A percentile compares a stretch with the other conserved stretches of the same genome.
Conservation (phyloP, 2,797 vertebrate species). For the Nasua narica region DNA sequence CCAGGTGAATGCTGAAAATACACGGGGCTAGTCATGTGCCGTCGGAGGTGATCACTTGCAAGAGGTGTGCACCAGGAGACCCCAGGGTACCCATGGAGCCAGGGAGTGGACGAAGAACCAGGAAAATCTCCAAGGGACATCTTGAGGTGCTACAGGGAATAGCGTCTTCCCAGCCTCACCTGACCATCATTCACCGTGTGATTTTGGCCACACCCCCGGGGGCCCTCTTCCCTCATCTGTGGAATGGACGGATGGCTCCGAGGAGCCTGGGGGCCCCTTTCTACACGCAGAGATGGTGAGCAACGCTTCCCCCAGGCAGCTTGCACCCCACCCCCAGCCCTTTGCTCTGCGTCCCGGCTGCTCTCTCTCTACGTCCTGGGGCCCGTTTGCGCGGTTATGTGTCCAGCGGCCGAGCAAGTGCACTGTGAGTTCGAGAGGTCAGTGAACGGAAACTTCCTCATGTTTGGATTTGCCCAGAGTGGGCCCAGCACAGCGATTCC, state of each 20-base stretch:
- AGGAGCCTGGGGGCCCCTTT: background rate
- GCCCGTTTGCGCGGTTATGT: background rate
- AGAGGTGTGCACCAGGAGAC: background rate
- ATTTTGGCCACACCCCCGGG: background rate
- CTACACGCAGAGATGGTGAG: background rate
- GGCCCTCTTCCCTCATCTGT: background rate
- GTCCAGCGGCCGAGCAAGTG: background rate
- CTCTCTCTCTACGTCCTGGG: background rate
- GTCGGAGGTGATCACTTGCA: background rate
- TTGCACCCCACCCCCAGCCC: no score
- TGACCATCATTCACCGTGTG: background rate
- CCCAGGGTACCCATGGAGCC: background rate
- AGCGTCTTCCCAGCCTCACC: no score
- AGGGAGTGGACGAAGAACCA: background rate
- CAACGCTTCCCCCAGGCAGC: background rate
- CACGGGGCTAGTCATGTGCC: rapidly evolving
- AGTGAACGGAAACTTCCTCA: background rate
- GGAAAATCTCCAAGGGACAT: background rate
- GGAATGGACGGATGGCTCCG: background rate
- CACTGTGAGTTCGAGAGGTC: background rate
- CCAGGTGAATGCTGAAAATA: background rate
- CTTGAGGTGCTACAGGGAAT: background rate
- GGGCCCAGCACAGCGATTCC: background rate
- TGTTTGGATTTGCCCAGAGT: background rate
- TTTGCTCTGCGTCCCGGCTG: background rate